These are phyloP conservation scores for Ammodramus savannarum DNA, from an alignment of 2,113 vertebrate genomes.

Conservation along the genomic window DNA sequence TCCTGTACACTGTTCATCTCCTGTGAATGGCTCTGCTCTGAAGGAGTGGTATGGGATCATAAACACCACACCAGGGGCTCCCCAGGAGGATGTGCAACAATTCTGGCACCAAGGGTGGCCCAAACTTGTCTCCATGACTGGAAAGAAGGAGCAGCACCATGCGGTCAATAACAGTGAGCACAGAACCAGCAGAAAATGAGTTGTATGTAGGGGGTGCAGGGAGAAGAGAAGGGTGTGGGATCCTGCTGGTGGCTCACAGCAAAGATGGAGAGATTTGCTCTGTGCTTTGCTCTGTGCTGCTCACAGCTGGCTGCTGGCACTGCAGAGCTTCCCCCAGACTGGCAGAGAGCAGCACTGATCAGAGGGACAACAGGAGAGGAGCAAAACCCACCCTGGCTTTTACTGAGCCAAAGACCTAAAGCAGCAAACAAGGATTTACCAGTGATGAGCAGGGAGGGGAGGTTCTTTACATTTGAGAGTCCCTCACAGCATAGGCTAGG, in stretches of 20 bases:
- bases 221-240: not conserved
- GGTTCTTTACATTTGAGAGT: not conserved
- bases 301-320: not conserved
- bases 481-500: not conserved
- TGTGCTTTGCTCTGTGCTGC: not conserved
- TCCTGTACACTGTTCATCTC: not conserved
- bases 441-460: not conserved
- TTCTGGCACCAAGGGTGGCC: not conserved
- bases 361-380: not conserved
- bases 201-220: accelerated
- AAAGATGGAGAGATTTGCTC: not conserved
- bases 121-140: not conserved
- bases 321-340: not conserved
- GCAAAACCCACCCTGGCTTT: not conserved
- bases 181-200: not conserved
- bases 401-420: not conserved
- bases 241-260: not conserved
- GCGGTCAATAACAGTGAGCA: not conserved
- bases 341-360: not conserved
- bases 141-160: not conserved
- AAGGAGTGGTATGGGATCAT: not conserved
- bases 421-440: not conserved
- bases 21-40: accelerated
- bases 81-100: not conserved
- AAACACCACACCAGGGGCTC: not conserved